A percentile compares a stretch with the other conserved stretches of the same genome.
Evolutionary conservation across 2,797 vertebrate species (phyloP).

Genomic region (Cygnus olor): DNA sequence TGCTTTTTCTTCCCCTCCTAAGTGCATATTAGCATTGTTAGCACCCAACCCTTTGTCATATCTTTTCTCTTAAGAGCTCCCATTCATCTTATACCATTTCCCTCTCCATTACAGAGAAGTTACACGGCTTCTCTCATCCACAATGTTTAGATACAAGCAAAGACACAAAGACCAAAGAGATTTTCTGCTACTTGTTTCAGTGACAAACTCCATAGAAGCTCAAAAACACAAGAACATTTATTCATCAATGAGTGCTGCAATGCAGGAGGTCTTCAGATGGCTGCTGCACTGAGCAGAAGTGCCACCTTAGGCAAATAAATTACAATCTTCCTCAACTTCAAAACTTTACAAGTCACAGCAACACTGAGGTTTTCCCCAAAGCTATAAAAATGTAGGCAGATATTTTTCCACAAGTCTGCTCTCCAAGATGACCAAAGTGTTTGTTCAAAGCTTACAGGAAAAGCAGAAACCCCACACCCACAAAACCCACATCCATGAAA

Average conservation of each 20-base stretch:
- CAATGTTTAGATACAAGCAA: background rate
- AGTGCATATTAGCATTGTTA: background rate
- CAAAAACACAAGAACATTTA: background rate
- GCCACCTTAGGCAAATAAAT: background rate
- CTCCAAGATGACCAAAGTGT: constrained; percentile 11
- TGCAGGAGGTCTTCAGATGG: background rate
- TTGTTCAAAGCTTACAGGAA: background rate
- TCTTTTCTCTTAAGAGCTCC: background rate
- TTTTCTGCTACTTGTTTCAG: background rate
- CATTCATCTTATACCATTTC: background rate
- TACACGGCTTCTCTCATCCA: background rate
- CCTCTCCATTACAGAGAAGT: background rate
- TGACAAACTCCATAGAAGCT: background rate
- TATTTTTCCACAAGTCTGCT: background rate
- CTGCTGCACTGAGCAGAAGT: background rate
- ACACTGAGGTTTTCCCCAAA: background rate
- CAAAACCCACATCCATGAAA: background rate
- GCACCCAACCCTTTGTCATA: background rate
- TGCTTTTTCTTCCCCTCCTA: background rate
- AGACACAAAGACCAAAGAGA: background rate
- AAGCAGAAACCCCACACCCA: background rate
- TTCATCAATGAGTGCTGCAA: background rate
- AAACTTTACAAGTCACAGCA: background rate
- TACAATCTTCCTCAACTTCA: background rate
- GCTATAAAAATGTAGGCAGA: background rate